These are phyloP conservation scores for Oryzias melastigma DNA, from an alignment of 2,113 vertebrate species.

Conservation along the genomic window DNA sequence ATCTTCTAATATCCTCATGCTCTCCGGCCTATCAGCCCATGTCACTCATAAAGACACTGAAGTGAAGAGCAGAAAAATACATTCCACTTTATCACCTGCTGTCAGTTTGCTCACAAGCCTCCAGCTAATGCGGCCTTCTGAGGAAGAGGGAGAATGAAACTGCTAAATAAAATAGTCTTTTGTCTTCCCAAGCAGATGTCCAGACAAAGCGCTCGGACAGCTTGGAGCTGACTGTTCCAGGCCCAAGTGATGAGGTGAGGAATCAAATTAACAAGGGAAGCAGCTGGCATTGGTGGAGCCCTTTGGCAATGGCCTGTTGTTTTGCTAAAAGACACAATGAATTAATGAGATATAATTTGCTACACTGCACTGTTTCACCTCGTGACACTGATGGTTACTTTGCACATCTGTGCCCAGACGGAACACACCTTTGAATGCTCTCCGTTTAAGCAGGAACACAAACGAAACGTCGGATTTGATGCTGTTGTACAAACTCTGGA, in stretches of 20 bases:
- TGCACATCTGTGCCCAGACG: constrained; percentile 9
- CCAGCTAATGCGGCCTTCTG: constrained; percentile 8
- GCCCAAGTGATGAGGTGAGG: constrained; percentile 37
- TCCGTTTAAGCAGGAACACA: background rate
- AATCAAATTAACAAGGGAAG: constrained; percentile 67
- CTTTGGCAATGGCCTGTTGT: constrained; percentile 56
- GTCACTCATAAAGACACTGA: background rate
- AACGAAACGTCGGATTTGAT: too few relatives aligned
- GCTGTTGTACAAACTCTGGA: too few relatives aligned
- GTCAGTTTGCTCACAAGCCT: constrained; percentile 12
- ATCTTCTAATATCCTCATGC: background rate
- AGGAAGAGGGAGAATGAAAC: constrained; percentile 1
- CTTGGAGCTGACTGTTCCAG: constrained; percentile 23
- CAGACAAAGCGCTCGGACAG: constrained; percentile 37
- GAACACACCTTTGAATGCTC: constrained; percentile 9
- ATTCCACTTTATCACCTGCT: constrained; percentile 16
- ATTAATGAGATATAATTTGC: constrained; percentile 58
- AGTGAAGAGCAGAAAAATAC: constrained; percentile 5
- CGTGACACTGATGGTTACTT: constrained; percentile 23
- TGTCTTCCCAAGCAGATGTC: constrained; percentile 39
- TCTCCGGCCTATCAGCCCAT: background rate
- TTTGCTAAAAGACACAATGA: constrained; percentile 48
- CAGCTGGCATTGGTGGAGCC: constrained; percentile 53
- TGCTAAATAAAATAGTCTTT: constrained; percentile 37
- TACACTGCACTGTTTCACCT: constrained; percentile 34